A percentile compares a stretch with the other conserved stretches of the same genome.
These are phyloP conservation scores for Poeciliopsis turneri DNA, from an alignment of 2,797 vertebrate genomes.

Conservation along the genomic window DNA sequence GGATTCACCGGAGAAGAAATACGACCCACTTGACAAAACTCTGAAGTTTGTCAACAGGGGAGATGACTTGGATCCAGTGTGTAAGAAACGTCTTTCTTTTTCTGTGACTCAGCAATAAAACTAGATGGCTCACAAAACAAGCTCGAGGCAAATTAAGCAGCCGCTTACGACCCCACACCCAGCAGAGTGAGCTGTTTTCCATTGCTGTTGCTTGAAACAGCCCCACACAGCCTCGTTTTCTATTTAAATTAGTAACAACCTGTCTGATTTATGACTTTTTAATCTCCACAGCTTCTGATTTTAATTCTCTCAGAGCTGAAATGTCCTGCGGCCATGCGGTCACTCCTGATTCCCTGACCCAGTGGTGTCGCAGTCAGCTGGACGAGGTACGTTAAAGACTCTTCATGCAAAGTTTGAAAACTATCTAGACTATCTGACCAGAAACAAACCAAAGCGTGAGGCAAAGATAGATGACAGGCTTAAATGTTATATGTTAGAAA, in stretches of 20 bases:
- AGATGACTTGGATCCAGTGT: conserved; percentile 62
- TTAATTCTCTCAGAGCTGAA: conserved; percentile 48
- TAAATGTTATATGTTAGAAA: neutral
- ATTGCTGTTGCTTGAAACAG: neutral
- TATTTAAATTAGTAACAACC: neutral
- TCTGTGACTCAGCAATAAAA: neutral
- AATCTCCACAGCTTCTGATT: conserved; percentile 35
- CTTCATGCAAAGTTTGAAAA: neutral
- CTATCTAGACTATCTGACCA: neutral
- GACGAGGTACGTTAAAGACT: conserved; percentile 37
- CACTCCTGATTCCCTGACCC: conserved; percentile 69
- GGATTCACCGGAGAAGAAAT: conserved; percentile 41
- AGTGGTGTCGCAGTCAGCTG: conserved; percentile 62
- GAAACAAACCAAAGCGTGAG: neutral
- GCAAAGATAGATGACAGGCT: neutral
- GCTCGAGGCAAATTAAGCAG: neutral
- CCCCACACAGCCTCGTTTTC: neutral
- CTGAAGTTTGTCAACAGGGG: conserved; percentile 59
- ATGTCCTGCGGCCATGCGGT: conserved; percentile 80
- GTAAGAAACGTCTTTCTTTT: conserved; percentile 22
- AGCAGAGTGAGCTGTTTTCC: neutral
- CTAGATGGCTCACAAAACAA: neutral
- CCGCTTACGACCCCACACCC: neutral
- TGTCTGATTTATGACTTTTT: neutral
- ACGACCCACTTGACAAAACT: conserved; percentile 52